Evolutionary conservation across 2,888 invertebrate genomes (phyloP).

Genomic region (Hyles lineata): DNA sequence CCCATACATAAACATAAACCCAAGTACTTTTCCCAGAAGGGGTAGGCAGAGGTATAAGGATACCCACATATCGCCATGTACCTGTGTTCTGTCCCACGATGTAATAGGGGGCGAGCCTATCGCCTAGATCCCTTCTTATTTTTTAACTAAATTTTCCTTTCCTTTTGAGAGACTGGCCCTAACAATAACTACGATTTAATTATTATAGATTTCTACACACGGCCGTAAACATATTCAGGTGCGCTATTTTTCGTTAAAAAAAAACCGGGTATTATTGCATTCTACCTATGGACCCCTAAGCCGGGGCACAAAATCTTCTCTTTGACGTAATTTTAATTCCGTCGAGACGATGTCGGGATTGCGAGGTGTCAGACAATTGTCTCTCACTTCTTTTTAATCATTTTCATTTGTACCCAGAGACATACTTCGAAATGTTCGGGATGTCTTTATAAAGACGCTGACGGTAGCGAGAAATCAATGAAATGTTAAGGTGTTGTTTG

Average conservation of each 20-base stretch:
- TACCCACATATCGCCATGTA: no score
- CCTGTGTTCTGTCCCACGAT: no score
- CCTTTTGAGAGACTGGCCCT: no score
- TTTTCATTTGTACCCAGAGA: constrained; percentile 7
- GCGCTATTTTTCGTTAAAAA: neutral
- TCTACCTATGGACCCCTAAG: constrained; percentile 31
- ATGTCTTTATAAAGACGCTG: neutral
- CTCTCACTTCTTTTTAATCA: constrained; percentile 24
- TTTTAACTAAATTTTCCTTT: no score
- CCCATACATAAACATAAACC: no score
- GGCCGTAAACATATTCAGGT: no score
- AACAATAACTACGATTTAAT: no score
- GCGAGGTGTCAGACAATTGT: constrained; percentile 21
- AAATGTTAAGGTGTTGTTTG: neutral
- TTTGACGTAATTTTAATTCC: constrained; percentile 39
- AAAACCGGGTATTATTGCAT: neutral
- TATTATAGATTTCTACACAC: no score
- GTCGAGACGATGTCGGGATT: constrained; percentile 22
- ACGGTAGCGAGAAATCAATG: neutral
- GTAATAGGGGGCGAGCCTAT: no score
- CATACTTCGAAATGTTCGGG: neutral
- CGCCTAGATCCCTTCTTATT: no score
- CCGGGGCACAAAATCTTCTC: constrained; percentile 5
- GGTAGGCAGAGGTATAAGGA: no score
- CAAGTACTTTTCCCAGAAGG: no score